phyloP scores from a whole-genome alignment of 2,113 vertebrate genomes.

The Oceanodroma tethys region DNA sequence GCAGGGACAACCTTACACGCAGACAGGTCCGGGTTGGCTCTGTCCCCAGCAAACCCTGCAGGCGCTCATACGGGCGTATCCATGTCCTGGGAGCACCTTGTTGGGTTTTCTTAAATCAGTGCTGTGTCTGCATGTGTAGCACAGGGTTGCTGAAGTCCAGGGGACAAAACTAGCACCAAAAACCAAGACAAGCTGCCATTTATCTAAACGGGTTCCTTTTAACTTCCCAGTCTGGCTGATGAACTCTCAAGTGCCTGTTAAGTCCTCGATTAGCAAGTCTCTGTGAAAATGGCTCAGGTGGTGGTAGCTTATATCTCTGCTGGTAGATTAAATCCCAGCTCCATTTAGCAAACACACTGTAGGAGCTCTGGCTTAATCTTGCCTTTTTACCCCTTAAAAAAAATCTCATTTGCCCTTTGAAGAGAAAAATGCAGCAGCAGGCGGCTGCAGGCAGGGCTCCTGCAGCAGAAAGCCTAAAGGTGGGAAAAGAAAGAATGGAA shows the following conservation, averaged over 20 bases:
- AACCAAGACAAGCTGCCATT: not conserved
- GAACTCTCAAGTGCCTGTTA: constrained; percentile 35
- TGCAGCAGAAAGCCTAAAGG: not conserved
- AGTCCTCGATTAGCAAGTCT: constrained; percentile 22
- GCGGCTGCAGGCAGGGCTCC: not conserved
- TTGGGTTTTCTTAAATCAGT: not conserved
- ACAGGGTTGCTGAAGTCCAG: not conserved
- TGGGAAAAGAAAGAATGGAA: not conserved
- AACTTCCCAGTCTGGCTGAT: not conserved
- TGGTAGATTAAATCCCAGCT: constrained; percentile 25
- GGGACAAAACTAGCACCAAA: not conserved
- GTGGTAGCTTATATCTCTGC: not conserved
- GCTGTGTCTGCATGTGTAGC: not conserved
- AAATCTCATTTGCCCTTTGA: not conserved
- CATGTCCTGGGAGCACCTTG: not conserved
- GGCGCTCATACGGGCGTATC: not conserved
- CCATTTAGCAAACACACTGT: not conserved
- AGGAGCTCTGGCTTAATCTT: not conserved
- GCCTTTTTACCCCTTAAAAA: not conserved
- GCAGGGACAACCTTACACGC: not conserved
- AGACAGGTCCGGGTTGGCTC: not conserved
- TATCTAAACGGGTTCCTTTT: not conserved
- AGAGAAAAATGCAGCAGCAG: not conserved
- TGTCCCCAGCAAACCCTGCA: accelerated
- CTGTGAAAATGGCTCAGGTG: constrained; percentile 16